Conservation (phyloP, 2,888 invertebrate genomes). For the Empis livida region DNA sequence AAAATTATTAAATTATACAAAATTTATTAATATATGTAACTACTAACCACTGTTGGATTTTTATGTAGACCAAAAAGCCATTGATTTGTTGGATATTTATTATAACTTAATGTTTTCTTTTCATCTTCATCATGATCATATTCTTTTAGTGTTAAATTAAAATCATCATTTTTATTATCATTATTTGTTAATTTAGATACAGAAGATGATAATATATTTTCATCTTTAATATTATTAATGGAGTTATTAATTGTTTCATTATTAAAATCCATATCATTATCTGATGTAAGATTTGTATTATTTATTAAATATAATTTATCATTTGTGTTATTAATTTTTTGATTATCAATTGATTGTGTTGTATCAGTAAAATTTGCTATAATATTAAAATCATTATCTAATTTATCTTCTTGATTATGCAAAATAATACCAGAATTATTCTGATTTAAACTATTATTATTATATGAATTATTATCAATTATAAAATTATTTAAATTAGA, state of each 20-base stretch:
- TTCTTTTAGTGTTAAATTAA: not conserved
- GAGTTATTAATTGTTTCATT: not conserved
- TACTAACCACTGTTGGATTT: conserved; percentile 30
- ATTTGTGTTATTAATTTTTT: too few species aligned
- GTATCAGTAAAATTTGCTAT: too few species aligned
- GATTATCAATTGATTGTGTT: too few species aligned
- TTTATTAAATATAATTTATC: too few species aligned
- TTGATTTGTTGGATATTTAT: conserved; percentile 13
- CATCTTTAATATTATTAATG: not conserved
- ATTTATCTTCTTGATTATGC: too few species aligned
- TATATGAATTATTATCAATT: too few species aligned
- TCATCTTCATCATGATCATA: not conserved
- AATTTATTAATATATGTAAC: not conserved
- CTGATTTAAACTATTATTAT: too few species aligned
- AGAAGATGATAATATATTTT: not conserved
- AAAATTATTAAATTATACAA: too few species aligned
- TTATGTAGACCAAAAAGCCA: conserved; percentile 34
- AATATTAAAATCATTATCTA: too few species aligned
- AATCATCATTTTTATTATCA: not conserved
- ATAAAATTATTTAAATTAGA: not conserved
- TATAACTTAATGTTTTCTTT: not conserved
- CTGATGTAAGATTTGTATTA: not conserved
- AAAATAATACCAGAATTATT: too few species aligned
- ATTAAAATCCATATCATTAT: not conserved
- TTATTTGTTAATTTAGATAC: not conserved